Evolutionary conservation across 2,113 vertebrate species (phyloP), one percentile per base, ranked within the genome.

Genomic region (Melospiza melodia): DNA sequence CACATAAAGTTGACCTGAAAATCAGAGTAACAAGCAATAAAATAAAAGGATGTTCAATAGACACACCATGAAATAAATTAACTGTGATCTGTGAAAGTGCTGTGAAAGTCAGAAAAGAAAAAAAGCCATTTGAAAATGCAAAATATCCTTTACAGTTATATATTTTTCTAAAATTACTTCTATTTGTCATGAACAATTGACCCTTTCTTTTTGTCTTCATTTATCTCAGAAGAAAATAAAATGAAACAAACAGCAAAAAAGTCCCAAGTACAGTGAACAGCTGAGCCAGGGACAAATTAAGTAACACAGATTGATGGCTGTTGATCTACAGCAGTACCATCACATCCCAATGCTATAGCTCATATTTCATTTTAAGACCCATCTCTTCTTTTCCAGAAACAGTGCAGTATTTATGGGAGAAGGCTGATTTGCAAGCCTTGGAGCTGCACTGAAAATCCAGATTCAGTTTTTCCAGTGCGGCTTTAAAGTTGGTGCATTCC

Each of bases 221-320:
- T 96, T 90, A 95, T 94, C 94, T 97, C 59, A 37, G 77, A 84
- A 58, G 90, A 92, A 95, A 95, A 87, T 95, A 87, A 90, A 97
- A 92, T 69, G 79, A 93, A 95, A 65, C 84, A 86, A 95, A 83
- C 73, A 93, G 66, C 87, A 88, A 82, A 86, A 71, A 93, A 86
- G 90, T 93, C 88, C 91, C 72, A 84, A 91, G 67, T 51, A 91
- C 61, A 87, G 93, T 16, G 84, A 96, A 85, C 95, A 95, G 93
- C 86, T 95, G 93, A 96, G 92, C 90, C 92, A 96, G 93, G 88
- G 88, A 92, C 94, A 96, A 89, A 93, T 95, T 94, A 96, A 96
- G 94, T 89, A 95, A 95, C 93, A 77, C 61, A 94, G 94, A 96
- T 92, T 96, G 94, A 96, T 96, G 87, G 94, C 93, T 94, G 93